Evolutionary conservation across 2,797 vertebrate genomes (phyloP).

Genomic region (Sebastes miniatus): DNA sequence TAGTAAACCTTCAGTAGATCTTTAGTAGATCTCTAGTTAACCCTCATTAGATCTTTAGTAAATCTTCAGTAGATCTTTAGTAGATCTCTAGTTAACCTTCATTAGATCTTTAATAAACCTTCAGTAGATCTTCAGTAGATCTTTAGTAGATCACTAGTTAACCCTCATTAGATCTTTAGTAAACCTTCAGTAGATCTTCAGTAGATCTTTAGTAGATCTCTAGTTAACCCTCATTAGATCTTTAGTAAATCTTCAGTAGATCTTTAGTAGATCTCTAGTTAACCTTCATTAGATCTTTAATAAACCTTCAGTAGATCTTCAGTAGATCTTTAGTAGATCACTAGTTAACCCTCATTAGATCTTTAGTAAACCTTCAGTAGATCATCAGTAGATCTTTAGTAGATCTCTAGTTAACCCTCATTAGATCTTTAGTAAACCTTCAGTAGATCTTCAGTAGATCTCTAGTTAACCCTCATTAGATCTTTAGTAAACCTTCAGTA

Average conservation of each 20-base stretch:
- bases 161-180: neutral
- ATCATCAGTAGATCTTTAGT: too few relatives aligned
- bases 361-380: too few relatives aligned
- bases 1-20: neutral
- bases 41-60: neutral
- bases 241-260: neutral
- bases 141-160: neutral
- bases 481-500: too few relatives aligned
- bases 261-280: neutral
- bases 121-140: neutral
- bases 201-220: neutral
- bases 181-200: neutral
- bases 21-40: neutral
- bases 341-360: neutral
- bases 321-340: neutral
- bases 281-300: too few relatives aligned
- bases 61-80: neutral
- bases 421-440: neutral
- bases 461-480: neutral
- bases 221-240: neutral
- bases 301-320: too few relatives aligned
- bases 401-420: neutral
- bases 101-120: neutral
- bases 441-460: neutral
- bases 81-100: neutral